Base-by-base conservation (phyloP, 37 sponge, comb jelly and placozoan genomes). In the Agelas oroides region DNA sequence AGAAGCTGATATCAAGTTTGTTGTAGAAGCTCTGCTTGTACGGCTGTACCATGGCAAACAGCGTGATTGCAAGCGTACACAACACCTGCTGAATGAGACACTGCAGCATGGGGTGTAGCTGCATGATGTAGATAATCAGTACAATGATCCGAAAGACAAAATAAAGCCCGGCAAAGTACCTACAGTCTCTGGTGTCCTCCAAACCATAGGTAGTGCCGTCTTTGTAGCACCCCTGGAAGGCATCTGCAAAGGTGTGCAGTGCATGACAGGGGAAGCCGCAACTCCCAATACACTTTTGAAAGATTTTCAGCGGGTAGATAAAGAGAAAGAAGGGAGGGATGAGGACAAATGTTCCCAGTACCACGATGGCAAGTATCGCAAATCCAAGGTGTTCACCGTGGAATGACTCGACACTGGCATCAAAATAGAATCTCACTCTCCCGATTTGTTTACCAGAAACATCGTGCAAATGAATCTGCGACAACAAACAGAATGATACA, bases 271-370 rank as follows among this genome's bases (percentile, higher is more conserved):
- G 69, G 23, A 11, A 8, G 3, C 33, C 23, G 6, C 60, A 37
- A 64, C 39, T 35, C 5, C 30, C 61, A 0, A 83, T 71, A 54
- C 63, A 62, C 19, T 31, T 14, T 65, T 83, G 83, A 11, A 72
- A 38, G 34, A 72, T 14, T 19, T 46, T n/a, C 16, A 59, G 16
- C 1, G 83, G 87, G 59, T 71, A 74, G 71, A 72, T 30, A 0
- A 86, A 33, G 24, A 93, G 87, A 30, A 93, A 64, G 16, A 93
- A 21, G 13, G 94, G 94, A 34, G 90, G 90, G 19, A 86, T 14
- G 2, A 71, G 31, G 11, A 86, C 83, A 75, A 89, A 85, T 27
- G 70, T 75, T 25, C 35, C 21, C 5, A 89, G 32, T 8, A 86
- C 35, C 1, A 82, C 5, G 11, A 78, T 6, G 8, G 84, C 84